These are phyloP conservation scores for Alectoris magna DNA, from an alignment of 2,797 vertebrate species.

Conservation along the genomic window DNA sequence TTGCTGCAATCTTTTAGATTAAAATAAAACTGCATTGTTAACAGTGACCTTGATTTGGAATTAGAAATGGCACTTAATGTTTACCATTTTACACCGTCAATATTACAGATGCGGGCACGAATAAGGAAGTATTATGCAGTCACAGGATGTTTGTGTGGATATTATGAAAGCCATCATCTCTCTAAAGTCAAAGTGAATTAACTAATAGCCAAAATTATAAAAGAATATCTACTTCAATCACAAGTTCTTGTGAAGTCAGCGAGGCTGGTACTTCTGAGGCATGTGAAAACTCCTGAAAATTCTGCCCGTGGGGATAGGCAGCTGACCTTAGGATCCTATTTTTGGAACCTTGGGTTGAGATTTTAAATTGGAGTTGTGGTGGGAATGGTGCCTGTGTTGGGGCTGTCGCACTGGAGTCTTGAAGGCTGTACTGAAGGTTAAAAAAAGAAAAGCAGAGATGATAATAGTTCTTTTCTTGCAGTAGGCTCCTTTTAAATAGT, in stretches of 20 bases:
- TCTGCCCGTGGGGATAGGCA: background rate
- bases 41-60: conserved; percentile 6
- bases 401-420: background rate
- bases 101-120: background rate
- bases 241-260: conserved; percentile 44
- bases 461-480: background rate
- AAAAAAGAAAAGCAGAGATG: background rate
- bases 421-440: background rate
- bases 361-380: conserved; percentile 44
- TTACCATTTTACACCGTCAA: conserved; percentile 3
- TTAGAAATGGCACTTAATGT: conserved; percentile 7
- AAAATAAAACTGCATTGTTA: conserved; percentile 47
- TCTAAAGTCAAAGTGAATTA: conserved; percentile 1
- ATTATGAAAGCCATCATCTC: background rate
- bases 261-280: conserved; percentile 44
- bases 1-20: background rate
- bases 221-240: conserved; percentile 33
- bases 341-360: conserved; percentile 36
- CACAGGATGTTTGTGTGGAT: conserved; percentile 58
- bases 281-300: conserved; percentile 39
- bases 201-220: conserved; percentile 19
- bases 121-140: conserved; percentile 35
- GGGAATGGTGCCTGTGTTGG: background rate
- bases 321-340: conserved; percentile 49
- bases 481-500: background rate